Conservation (phyloP, 2,888 invertebrate genomes). For the Heterodera filipjevi region DNA sequence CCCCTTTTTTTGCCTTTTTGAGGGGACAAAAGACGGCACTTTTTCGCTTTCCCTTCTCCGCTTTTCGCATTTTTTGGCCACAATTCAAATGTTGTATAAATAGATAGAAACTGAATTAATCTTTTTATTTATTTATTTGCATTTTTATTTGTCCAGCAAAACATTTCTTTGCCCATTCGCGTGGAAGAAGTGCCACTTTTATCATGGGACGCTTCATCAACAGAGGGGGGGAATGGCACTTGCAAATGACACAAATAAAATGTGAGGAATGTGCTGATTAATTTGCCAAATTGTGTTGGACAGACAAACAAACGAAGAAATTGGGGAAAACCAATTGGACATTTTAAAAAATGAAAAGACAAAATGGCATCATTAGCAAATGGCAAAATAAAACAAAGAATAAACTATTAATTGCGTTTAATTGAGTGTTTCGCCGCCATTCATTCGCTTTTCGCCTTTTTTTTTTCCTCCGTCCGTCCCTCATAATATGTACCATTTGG, state of each 20-base stretch:
- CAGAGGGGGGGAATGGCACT: conserved; percentile 1
- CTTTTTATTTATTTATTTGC: not conserved
- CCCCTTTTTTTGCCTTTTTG: no score
- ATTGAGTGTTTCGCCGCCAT: not conserved
- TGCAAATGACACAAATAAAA: not conserved
- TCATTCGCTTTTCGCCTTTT: not conserved
- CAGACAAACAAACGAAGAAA: not conserved
- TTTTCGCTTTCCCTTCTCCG: no score
- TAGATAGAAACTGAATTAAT: no score
- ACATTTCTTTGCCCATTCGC: not conserved
- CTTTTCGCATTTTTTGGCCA: no score
- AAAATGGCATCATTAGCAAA: no score
- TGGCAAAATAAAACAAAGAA: no score
- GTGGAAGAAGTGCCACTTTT: not conserved
- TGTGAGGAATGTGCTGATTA: not conserved
- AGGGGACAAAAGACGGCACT: no score
- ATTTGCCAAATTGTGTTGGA: not conserved
- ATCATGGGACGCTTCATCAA: not conserved
- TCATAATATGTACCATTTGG: no score
- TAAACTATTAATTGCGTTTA: not conserved
- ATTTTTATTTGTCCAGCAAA: not conserved
- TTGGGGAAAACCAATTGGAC: no score
- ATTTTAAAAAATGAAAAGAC: no score
- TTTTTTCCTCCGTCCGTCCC: no score
- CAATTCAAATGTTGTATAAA: no score